Base-by-base conservation (phyloP, 2,797 vertebrate species). In the Alectoris magna region DNA sequence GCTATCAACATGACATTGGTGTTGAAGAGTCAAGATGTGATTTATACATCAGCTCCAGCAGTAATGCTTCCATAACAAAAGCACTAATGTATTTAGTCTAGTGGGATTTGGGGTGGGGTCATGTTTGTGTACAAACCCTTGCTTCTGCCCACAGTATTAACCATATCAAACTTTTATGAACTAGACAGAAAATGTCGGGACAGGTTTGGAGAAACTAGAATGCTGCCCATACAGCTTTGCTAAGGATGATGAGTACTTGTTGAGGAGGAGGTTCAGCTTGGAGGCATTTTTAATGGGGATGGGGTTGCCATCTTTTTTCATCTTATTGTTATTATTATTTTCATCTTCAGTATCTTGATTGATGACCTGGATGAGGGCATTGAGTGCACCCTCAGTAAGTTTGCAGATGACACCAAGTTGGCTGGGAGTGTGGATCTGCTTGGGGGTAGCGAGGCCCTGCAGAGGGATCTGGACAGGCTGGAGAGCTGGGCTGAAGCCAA, bases 81-180 rank as follows among this genome's bases (percentile, higher is more conserved):
- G 26, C 31, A 39, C 34, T 3, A 0, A 1, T 77, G 74, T 63
- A 27, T 1, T 0, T 46, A 26, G 49, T 48, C 41, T 18, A 34
- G 14, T 21, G 41, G 22, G 58, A 31, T 58, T 68, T 86, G 23
- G 44, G 63, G 9, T 22, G 26, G 88, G 43, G 34, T 36, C 5
- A 0, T 71, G 10, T 70, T 73, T 77, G 43, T 76, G 53, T 83
- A 84, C 41, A 59, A 68, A 51, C 13, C 16, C 46, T 84, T 1
- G 0, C 31, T 56, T 85, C 36, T 79, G n/a, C 44, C 80, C 21
- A 8, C 39, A 3, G 7, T 24, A 21, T 14, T 34, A n/a, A 48
- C 14, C 9, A 53, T n/a, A 59, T 74, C 51, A 66, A 82, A 66
- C 53, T 3, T 51, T 23, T 38, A 51, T 59, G 56, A 78, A 70